Conservation (phyloP, 2,888 invertebrate genomes). For the Lasioglossum zephyrum region DNA sequence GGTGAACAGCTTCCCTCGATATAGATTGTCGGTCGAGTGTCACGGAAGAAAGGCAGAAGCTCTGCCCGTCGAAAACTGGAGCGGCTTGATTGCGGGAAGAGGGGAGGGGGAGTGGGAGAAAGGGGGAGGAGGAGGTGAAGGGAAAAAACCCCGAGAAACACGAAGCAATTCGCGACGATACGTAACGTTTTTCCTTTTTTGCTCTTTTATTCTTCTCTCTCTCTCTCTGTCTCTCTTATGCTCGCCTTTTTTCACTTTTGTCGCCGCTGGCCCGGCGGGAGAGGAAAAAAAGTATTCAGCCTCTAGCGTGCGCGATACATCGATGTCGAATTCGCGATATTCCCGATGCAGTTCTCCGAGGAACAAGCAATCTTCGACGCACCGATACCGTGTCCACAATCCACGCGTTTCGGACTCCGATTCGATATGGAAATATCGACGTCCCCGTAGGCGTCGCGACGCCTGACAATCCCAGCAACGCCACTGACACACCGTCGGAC, state of each 20-base stretch:
- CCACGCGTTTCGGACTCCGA: slow-evolving; percentile 22
- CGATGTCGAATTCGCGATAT: not conserved
- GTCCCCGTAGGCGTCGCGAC: not conserved
- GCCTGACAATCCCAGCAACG: not conserved
- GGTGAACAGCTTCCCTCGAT: slow-evolving; percentile 19
- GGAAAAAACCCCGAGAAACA: slow-evolving; percentile 16
- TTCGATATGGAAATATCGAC: slow-evolving; percentile 4
- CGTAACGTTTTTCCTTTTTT: slow-evolving; percentile 14
- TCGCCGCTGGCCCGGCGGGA: slow-evolving; percentile 34
- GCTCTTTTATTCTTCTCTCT: not conserved
- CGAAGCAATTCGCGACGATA: slow-evolving; percentile 39
- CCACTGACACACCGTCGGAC: not conserved
- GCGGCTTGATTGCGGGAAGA: slow-evolving; percentile 55
- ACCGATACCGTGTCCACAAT: slow-evolving; percentile 27
- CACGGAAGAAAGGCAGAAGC: slow-evolving; percentile 35
- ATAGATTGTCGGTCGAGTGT: slow-evolving; percentile 23
- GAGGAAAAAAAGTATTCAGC: not conserved
- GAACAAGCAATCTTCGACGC: slow-evolving; percentile 46
- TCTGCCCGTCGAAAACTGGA: slow-evolving; percentile 54
- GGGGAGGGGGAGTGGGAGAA: not conserved
- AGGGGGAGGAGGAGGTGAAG: not conserved
- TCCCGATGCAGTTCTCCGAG: slow-evolving; percentile 13
- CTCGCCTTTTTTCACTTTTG: slow-evolving; percentile 2
- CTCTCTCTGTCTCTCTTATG: not conserved
- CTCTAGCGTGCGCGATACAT: not conserved